Evolutionary conservation across 1,140 invertebrate species (phyloP).

Genomic region (Ooceraea biroi): DNA sequence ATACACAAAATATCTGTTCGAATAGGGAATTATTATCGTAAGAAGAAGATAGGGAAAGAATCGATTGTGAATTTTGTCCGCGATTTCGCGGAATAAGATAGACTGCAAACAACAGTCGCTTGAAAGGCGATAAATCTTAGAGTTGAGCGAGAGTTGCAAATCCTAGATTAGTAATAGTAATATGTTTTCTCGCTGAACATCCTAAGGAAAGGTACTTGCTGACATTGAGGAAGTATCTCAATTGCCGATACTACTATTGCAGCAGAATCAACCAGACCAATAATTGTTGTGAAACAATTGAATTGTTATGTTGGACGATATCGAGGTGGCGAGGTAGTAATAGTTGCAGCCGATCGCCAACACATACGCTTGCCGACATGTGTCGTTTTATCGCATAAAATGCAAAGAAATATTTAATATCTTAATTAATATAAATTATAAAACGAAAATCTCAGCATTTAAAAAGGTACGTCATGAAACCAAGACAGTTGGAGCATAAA

Average conservation of each 20-base stretch:
- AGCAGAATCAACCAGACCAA: slow-evolving; percentile 27
- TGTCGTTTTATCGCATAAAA: slow-evolving; percentile 68
- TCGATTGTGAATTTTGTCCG: slow-evolving; percentile 20
- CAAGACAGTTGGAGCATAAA: not conserved
- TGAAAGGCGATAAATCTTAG: slow-evolving; percentile 3
- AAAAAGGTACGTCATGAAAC: not conserved
- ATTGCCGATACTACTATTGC: slow-evolving; percentile 3
- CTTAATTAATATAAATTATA: not conserved
- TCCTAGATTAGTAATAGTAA: slow-evolving; percentile 14
- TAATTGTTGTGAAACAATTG: slow-evolving; percentile 20
- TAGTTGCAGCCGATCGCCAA: slow-evolving; percentile 63
- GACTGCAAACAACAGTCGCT: not conserved
- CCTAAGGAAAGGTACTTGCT: slow-evolving; percentile 16
- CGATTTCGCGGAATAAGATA: not conserved
- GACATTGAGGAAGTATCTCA: slow-evolving; percentile 30
- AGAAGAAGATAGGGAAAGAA: slow-evolving; percentile 26
- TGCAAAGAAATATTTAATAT: slow-evolving; percentile 29
- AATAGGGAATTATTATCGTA: not conserved
- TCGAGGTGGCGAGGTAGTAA: slow-evolving; percentile 65
- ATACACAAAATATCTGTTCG: not conserved
- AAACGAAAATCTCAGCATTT: too few species aligned
- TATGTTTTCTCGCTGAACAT: not conserved
- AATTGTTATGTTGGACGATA: slow-evolving; percentile 18
- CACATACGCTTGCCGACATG: slow-evolving; percentile 38
- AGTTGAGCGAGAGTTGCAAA: slow-evolving; percentile 21